Conservation (phyloP, 2,888 invertebrate genomes). For the Rotaria sp. region DNA sequence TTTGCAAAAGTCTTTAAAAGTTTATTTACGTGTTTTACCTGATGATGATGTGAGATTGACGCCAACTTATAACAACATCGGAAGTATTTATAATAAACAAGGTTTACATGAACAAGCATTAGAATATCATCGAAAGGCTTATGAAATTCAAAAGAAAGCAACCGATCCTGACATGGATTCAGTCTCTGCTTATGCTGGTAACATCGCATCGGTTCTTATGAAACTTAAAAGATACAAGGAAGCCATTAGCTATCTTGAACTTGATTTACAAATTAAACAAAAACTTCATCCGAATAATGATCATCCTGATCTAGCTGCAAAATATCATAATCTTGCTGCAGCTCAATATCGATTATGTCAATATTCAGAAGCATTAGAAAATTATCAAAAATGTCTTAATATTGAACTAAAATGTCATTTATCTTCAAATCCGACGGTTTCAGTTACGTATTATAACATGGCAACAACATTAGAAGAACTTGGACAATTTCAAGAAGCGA, state of each 20-base stretch:
- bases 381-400: background rate
- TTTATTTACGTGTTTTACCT: background rate
- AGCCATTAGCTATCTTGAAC: background rate
- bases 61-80: slow-evolving; percentile 13
- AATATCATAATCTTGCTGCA: background rate
- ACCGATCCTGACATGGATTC: background rate
- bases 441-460: background rate
- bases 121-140: background rate
- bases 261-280: background rate
- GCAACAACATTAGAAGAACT: slow-evolving; percentile 2
- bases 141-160: background rate
- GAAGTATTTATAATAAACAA: background rate
- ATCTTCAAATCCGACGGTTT: background rate
- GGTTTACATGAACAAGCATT: background rate
- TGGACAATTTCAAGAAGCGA: background rate
- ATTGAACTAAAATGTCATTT: background rate
- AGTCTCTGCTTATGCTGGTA: background rate
- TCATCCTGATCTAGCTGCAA: background rate
- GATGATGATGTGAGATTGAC: background rate
- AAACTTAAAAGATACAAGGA: background rate
- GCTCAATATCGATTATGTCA: background rate
- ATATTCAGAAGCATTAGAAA: background rate
- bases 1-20: background rate
- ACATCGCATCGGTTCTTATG: background rate
- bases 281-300: background rate